Conservation (phyloP, 2,113 vertebrate genomes). For the Xiphias gladius region DNA sequence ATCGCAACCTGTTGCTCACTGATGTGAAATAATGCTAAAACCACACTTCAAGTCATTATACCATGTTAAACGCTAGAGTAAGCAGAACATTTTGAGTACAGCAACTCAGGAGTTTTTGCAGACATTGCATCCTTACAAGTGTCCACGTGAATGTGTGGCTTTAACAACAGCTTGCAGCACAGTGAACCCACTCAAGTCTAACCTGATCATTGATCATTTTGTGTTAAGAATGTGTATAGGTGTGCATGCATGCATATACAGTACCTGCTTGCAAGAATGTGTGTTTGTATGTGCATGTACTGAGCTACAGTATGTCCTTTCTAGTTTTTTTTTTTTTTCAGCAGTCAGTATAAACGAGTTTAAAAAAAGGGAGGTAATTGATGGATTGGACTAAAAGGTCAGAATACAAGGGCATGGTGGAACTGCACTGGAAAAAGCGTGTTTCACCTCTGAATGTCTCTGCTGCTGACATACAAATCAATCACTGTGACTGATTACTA, state of each 20-base stretch:
- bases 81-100: neutral
- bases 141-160: neutral
- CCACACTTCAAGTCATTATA: neutral
- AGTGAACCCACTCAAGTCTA: slow-evolving; percentile 30
- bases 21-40: slow-evolving; percentile 30
- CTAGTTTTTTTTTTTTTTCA: slow-evolving; percentile 7
- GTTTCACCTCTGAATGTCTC: slow-evolving; percentile 69
- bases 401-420: slow-evolving; percentile 68
- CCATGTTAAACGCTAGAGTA: slow-evolving; percentile 6
- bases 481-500: slow-evolving; percentile 67
- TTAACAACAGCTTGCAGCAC: slow-evolving; percentile 13
- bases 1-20: neutral
- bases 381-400: slow-evolving; percentile 76
- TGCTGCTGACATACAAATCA: slow-evolving; percentile 70
- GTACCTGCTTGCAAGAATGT: neutral
- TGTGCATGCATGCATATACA: neutral
- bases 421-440: slow-evolving; percentile 60
- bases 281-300: slow-evolving; percentile 23
- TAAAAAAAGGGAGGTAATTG: slow-evolving; percentile 68
- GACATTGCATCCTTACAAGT: neutral
- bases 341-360: slow-evolving; percentile 61
- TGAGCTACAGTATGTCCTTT: slow-evolving; percentile 24
- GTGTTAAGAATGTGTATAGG: slow-evolving; percentile 1
- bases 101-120: neutral
- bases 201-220: slow-evolving; percentile 56